Conservation (phyloP, 2,888 invertebrate species). For the Synergus japonicus region DNA sequence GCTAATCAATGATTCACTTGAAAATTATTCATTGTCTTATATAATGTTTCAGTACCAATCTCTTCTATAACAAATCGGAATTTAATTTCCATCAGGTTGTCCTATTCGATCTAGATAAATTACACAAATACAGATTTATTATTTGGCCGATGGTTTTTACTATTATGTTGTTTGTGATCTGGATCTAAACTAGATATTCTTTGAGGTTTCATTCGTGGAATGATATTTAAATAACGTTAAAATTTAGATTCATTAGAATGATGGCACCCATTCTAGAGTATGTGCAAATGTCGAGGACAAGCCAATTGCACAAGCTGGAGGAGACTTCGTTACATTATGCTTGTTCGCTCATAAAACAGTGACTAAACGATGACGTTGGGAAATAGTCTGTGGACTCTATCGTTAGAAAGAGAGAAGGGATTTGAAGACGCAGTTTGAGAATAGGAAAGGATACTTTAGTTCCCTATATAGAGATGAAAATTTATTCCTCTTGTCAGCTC, state of each 20-base stretch:
- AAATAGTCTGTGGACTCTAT: slow-evolving; percentile 31
- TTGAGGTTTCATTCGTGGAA: slow-evolving; percentile 18
- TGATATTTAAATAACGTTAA: background rate
- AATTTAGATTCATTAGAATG: slow-evolving; percentile 32
- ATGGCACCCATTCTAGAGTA: slow-evolving; percentile 2
- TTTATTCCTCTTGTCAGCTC: slow-evolving; percentile 25
- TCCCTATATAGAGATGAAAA: slow-evolving; percentile 35
- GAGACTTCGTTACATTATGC: slow-evolving; percentile 29
- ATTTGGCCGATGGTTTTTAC: background rate
- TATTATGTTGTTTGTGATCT: background rate
- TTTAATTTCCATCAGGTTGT: background rate
- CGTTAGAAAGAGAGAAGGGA: background rate
- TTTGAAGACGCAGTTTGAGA: background rate
- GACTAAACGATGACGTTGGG: slow-evolving; percentile 34
- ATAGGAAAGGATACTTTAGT: slow-evolving; percentile 31
- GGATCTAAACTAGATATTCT: background rate
- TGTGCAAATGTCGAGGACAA: slow-evolving; percentile 39
- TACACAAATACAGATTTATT: background rate
- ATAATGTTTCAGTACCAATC: background rate
- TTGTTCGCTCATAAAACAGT: slow-evolving; percentile 31
- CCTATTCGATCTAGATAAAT: background rate
- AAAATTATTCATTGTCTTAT: background rate
- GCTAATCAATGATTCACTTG: slow-evolving; percentile 1
- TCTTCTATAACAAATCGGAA: background rate
- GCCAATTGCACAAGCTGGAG: background rate